Conservation (phyloP, 2,888 invertebrate species). For the Bombyx huttoni region DNA sequence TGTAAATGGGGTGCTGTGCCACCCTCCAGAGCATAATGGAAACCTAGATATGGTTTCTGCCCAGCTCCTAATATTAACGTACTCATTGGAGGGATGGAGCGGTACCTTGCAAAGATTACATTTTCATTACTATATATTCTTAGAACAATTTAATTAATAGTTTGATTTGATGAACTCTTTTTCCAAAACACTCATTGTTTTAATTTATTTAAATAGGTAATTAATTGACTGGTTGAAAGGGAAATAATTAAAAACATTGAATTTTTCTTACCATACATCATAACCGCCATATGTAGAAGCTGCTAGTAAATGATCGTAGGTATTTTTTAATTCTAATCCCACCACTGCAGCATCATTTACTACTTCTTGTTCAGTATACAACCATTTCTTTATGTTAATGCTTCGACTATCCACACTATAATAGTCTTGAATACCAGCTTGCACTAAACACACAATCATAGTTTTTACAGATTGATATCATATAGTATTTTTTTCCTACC, state of each 20-base stretch:
- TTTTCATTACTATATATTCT: no score
- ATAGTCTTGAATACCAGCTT: constrained; percentile 77
- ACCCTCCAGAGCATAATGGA: constrained; percentile 92
- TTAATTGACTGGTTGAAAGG: no score
- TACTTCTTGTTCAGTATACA: constrained; percentile 81
- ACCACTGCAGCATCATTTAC: constrained; percentile 85
- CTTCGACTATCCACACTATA: constrained; percentile 70
- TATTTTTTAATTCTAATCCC: constrained; percentile 79
- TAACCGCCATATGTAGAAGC: constrained; percentile 85
- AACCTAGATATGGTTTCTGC: constrained; percentile 86
- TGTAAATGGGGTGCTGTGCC: constrained; percentile 82
- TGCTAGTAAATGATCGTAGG: constrained; percentile 89
- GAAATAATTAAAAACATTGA: neutral
- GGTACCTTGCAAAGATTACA: constrained; percentile 53
- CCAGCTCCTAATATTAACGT: constrained; percentile 85
- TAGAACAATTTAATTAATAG: neutral
- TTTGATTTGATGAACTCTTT: neutral
- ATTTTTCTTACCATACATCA: constrained; percentile 64
- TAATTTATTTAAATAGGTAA: no score
- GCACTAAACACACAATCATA: constrained; percentile 57
- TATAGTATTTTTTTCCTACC: no score
- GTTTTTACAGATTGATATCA: no score
- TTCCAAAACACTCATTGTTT: no score
- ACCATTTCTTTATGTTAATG: constrained; percentile 88
- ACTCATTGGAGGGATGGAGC: constrained; percentile 82